phyloP scores from a whole-genome alignment of 2,888 invertebrate genomes.

The Chymomyza procnemis region DNA sequence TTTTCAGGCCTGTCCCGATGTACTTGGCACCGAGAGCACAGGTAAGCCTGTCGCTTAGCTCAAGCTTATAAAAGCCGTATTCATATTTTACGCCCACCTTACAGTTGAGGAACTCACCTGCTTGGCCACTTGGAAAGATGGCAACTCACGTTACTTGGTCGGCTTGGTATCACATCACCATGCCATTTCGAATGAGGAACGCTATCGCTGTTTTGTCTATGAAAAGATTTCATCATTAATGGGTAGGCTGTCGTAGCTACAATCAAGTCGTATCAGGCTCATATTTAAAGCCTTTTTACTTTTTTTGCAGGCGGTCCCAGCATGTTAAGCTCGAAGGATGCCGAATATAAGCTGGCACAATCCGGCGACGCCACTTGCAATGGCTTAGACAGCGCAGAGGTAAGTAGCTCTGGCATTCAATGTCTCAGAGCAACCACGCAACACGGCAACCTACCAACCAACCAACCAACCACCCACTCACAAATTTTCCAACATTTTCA shows the following conservation, averaged over 20 bases:
- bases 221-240: conserved; percentile 86
- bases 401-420: conserved; percentile 51
- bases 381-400: conserved; percentile 93
- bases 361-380: conserved; percentile 96
- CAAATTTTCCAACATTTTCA: conserved; percentile 39
- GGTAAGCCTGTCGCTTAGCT: conserved; percentile 80
- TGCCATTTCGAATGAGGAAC: conserved; percentile 93
- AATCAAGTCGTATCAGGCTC: conserved; percentile 29
- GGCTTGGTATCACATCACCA: conserved; percentile 93
- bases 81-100: neutral
- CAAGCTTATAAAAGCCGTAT: neutral
- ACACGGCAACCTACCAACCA: conserved; percentile 3
- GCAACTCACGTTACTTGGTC: conserved; percentile 92
- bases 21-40: conserved; percentile 93
- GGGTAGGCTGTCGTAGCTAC: conserved; percentile 76
- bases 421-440: no score
- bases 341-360: conserved; percentile 91
- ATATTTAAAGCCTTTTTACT: conserved; percentile 28
- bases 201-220: conserved; percentile 96
- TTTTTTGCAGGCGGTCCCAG: conserved; percentile 75
- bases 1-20: conserved; percentile 96
- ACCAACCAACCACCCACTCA: conserved; percentile 2
- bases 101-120: conserved; percentile 94
- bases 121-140: conserved; percentile 95
- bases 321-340: conserved; percentile 78